These are phyloP conservation scores for Triops longicaudatus DNA, from an alignment of 1,140 invertebrate species.

Conservation along the genomic window DNA sequence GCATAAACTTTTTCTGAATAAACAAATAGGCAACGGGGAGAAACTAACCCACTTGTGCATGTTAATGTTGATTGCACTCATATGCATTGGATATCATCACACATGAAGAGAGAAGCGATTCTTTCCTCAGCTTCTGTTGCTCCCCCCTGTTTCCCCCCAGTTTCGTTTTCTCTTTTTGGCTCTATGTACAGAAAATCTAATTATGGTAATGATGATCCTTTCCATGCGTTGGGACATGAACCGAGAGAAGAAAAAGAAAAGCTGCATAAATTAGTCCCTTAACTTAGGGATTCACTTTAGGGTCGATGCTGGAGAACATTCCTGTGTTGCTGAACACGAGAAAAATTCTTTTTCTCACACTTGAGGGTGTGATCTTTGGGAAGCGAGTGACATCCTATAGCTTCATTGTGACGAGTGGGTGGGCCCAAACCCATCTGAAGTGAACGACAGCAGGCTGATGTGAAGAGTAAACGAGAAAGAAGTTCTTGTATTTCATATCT, in stretches of 20 bases:
- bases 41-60: neutral
- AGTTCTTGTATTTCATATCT: too few species aligned
- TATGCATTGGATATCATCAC: constrained; percentile 15
- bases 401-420: neutral
- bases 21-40: neutral
- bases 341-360: neutral
- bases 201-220: constrained; percentile 8
- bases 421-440: too few species aligned
- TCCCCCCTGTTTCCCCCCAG: neutral
- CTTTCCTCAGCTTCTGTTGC: neutral
- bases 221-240: neutral
- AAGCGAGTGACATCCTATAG: neutral
- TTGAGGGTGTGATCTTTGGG: neutral
- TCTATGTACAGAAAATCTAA: constrained; percentile 9
- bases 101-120: neutral
- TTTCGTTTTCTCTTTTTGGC: neutral
- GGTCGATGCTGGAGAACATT: neutral
- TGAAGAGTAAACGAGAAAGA: too few species aligned
- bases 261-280: constrained; percentile 8
- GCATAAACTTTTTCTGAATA: neutral
- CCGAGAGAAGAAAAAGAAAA: neutral
- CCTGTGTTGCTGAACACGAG: neutral
- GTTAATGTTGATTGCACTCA: constrained; percentile 6
- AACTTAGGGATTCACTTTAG: neutral
- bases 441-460: too few species aligned